phyloP scores from a whole-genome alignment of 2,797 vertebrate genomes.

The Crax fasciolata region DNA sequence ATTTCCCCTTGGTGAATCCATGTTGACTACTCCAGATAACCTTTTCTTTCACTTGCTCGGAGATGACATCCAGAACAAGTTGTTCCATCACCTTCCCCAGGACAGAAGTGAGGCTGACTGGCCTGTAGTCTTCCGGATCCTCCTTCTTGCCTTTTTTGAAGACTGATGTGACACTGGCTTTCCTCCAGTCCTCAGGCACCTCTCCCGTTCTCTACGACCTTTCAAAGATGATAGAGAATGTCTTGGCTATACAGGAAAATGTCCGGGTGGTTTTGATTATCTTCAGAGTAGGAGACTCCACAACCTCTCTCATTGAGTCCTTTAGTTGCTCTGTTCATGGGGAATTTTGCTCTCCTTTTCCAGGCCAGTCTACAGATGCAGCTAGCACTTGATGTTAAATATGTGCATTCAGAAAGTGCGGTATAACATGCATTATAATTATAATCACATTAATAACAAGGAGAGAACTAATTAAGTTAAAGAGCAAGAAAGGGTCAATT shows the following conservation, averaged over 20 bases:
- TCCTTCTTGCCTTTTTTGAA: no score
- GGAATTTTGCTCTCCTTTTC: background rate
- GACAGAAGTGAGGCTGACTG: no score
- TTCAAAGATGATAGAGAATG: background rate
- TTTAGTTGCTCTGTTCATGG: background rate
- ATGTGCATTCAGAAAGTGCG: background rate
- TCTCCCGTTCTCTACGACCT: no score
- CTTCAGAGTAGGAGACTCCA: background rate
- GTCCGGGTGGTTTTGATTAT: background rate
- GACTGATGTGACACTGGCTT: no score
- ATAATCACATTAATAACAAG: background rate
- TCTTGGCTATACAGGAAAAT: background rate
- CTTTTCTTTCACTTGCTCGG: no score
- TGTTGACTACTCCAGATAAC: no score
- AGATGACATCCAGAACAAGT: no score
- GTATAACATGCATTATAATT: background rate
- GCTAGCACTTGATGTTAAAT: background rate
- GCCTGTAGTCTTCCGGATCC: no score
- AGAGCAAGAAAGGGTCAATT: background rate
- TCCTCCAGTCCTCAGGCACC: no score
- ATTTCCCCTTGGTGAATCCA: no score
- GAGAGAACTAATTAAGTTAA: background rate
- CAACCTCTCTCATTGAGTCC: background rate
- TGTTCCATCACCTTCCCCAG: no score
- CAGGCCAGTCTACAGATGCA: background rate